phyloP scores from a whole-genome alignment of 2,113 vertebrate genomes.

The Argyrosomus japonicus region DNA sequence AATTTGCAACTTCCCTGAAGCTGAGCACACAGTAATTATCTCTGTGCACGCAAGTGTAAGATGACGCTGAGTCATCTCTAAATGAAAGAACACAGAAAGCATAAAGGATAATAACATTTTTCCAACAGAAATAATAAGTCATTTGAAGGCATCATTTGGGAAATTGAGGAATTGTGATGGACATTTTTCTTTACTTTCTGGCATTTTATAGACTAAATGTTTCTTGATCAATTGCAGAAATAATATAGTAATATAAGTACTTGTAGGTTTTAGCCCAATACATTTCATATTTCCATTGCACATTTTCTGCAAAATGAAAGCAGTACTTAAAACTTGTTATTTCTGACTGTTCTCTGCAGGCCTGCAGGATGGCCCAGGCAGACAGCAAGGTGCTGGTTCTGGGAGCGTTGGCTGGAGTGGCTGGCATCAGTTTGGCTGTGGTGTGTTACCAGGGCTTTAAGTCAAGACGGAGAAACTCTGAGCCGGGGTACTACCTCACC shows the following conservation, averaged over 20 bases:
- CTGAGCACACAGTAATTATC: too few relatives aligned
- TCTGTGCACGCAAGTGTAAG: too few relatives aligned
- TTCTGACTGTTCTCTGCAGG: slow-evolving; percentile 41
- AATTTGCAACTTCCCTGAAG: too few relatives aligned
- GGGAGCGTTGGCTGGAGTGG: slow-evolving; percentile 89
- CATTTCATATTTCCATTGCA: background rate
- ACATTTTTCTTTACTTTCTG: background rate
- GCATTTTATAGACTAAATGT: background rate
- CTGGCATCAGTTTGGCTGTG: slow-evolving; percentile 88
- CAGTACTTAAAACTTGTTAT: background rate
- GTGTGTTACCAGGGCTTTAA: slow-evolving; percentile 85
- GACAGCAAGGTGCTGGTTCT: slow-evolving; percentile 88
- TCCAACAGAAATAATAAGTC: too few relatives aligned
- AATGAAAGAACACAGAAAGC: too few relatives aligned
- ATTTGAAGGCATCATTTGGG: background rate
- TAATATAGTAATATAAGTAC: background rate
- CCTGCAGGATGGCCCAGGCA: slow-evolving; percentile 86
- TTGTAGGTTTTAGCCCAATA: background rate
- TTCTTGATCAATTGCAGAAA: background rate
- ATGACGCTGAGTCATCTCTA: too few relatives aligned
- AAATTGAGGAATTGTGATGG: background rate
- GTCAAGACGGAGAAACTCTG: slow-evolving; percentile 19
- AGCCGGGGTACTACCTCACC: slow-evolving; percentile 46
- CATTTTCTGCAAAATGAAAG: background rate
- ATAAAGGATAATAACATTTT: too few relatives aligned